Evolutionary conservation across 2,888 invertebrate species (phyloP), one percentile per base, ranked within the genome.

Genomic region (Chironomus tentans): DNA sequence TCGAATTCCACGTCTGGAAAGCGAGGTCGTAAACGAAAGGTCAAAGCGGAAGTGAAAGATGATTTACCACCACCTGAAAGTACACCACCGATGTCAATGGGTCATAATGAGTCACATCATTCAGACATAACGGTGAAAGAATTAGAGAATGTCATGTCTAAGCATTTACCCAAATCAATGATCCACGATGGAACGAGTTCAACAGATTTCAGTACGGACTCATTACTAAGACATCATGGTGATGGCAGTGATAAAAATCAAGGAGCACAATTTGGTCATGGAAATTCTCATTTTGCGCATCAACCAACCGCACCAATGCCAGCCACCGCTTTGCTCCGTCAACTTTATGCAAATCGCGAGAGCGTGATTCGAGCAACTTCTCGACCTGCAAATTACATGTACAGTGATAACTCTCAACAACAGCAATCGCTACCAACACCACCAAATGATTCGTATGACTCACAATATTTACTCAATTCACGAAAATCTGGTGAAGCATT

Each of bases 91-190:
- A 86, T 50, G 28, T 28, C 75, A 69, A 69, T 18, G 13, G 48
- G 47, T 50, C 28, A 47, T 62, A 50, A 65, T 15, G 73, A 71
- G 61, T 13, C 46, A 24, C 18, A 28, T 28, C 28, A 69, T 22
- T 77, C 73, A 15, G 77, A 77, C n/a, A 65, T 75, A 15, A 77
- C 94, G 1, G 95, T 95, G 0, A 94, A 95, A 83, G 96, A 97
- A 80, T 86, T 97, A 79, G 97, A 97, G 83, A 95, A 96, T 81
- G 97, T 95, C 68, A 97, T 97, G 97, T 96, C 97, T 21, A 96
- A 96, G 81, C 97, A 97, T 85, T 85, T 97, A 77, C 93, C 93
- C 0, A 22, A 47, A 56, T 7, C 62, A 72, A 74, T 28, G 62
- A 65, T 24, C n/a, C 18, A 73, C 15, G 50, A 62, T 38, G 10